A percentile compares a stretch with the other conserved stretches of the same genome.
These are phyloP conservation scores for Drosophila willistoni DNA, from an alignment of 1,140 invertebrate genomes.

Conservation along the genomic window DNA sequence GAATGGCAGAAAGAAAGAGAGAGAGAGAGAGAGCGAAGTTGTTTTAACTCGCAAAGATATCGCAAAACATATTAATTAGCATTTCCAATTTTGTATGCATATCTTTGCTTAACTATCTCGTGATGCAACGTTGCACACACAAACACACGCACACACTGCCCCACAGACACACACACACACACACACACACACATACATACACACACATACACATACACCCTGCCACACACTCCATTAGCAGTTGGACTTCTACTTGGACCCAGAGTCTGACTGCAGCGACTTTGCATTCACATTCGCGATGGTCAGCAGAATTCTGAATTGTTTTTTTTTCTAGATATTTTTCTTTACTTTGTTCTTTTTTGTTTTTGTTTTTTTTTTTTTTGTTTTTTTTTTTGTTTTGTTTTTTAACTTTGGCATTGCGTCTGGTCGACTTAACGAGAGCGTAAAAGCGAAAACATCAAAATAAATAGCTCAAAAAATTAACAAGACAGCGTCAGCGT, in stretches of 20 bases:
- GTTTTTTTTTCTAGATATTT: conserved; percentile 29
- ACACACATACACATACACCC: not conserved
- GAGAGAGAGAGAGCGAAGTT: conserved; percentile 35
- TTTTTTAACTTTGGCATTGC: conserved; percentile 66
- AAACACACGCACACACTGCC: conserved; percentile 1
- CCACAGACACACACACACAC: conserved; percentile 35
- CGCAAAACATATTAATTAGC: conserved; percentile 81
- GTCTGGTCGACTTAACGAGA: conserved; percentile 76
- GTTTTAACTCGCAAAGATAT: conserved; percentile 50
- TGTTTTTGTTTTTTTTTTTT: conserved; percentile 33
- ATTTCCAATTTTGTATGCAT: conserved; percentile 79
- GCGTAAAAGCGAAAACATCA: conserved; percentile 81
- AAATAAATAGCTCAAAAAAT: conserved; percentile 81
- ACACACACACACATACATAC: conserved; percentile 19
- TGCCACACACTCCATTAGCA: conserved; percentile 7
- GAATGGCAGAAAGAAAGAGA: not conserved
- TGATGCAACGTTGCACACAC: conserved; percentile 73
- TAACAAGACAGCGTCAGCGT: conserved; percentile 67
- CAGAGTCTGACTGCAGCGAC: conserved; percentile 4
- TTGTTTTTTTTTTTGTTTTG: conserved; percentile 24
- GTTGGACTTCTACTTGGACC: not conserved
- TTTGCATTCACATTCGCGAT: conserved; percentile 42
- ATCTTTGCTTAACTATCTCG: conserved; percentile 73
- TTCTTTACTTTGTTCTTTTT: not conserved
- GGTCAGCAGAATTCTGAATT: conserved; percentile 60